Percentiles rank a stretch among this genome's conserved stretches.
phyloP scores from a whole-genome alignment of 2,888 invertebrate species.

The Caradrina kadenii region DNA sequence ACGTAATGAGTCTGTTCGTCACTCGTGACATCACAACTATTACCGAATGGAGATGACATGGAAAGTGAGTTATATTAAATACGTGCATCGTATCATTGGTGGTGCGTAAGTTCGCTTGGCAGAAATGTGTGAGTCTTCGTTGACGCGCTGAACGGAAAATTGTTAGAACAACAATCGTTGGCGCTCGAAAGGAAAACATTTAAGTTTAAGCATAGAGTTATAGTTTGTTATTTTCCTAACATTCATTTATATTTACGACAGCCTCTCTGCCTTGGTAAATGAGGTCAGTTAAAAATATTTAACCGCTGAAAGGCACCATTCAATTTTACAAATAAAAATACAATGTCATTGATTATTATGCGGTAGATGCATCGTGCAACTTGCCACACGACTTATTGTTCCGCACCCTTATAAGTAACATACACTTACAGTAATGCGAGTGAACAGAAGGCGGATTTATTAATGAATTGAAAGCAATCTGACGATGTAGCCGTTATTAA shows the following conservation, averaged over 20 bases:
- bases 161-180: slow-evolving; percentile 17
- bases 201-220: slow-evolving; percentile 1
- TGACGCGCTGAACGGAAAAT: slow-evolving; percentile 34
- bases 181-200: slow-evolving; percentile 20
- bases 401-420: slow-evolving; percentile 12
- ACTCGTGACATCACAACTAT: slow-evolving; percentile 69
- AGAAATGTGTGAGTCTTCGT: slow-evolving; percentile 36
- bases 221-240: slow-evolving; percentile 18
- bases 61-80: slow-evolving; percentile 66
- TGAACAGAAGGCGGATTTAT: slow-evolving; percentile 24
- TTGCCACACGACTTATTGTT: slow-evolving; percentile 39
- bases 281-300: slow-evolving; percentile 47
- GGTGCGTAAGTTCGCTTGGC: slow-evolving; percentile 43
- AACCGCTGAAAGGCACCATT: slow-evolving; percentile 41
- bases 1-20: slow-evolving; percentile 62
- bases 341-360: slow-evolving; percentile 46
- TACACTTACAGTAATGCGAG: slow-evolving; percentile 10
- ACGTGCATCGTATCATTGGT: slow-evolving; percentile 24
- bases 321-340: slow-evolving; percentile 45
- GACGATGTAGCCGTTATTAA: slow-evolving; percentile 28
- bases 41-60: slow-evolving; percentile 72
- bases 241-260: slow-evolving; percentile 19
- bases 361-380: slow-evolving; percentile 33
- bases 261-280: slow-evolving; percentile 27
- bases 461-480: slow-evolving; percentile 27